Evolutionary conservation across 2,797 vertebrate species (phyloP).

Genomic region (Lepilemur septentrionalis): DNA sequence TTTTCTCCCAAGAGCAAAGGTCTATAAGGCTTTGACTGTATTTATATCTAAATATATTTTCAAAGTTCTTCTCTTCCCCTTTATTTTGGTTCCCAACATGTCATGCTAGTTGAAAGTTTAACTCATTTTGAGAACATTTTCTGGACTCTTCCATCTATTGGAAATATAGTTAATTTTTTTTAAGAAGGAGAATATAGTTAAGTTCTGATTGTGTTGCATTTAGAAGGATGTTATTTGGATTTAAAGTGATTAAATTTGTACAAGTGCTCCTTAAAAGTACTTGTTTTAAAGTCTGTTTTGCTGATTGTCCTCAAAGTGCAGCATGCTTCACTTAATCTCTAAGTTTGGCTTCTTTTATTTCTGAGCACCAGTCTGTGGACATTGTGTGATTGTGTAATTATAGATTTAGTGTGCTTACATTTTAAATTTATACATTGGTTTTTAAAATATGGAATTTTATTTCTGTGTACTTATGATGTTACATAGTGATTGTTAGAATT

Average conservation of each 20-base stretch:
- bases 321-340: neutral
- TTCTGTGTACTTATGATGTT: neutral
- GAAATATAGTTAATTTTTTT: slow-evolving; percentile 17
- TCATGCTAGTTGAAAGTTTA: slow-evolving; percentile 43
- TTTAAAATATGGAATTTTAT: slow-evolving; percentile 50
- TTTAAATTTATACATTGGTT: slow-evolving; percentile 34
- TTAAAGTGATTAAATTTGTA: slow-evolving; percentile 22
- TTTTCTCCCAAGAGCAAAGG: slow-evolving; percentile 1
- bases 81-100: slow-evolving; percentile 29
- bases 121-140: slow-evolving; percentile 61
- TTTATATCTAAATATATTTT: slow-evolving; percentile 39
- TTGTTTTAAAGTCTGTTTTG: slow-evolving; percentile 44
- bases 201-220: slow-evolving; percentile 28
- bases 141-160: slow-evolving; percentile 3
- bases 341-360: slow-evolving; percentile 52
- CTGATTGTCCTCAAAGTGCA: slow-evolving; percentile 36
- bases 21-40: slow-evolving; percentile 31
- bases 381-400: slow-evolving; percentile 19
- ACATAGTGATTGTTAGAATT: slow-evolving; percentile 43
- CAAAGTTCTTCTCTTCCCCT: slow-evolving; percentile 23
- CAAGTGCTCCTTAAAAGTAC: neutral
- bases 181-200: neutral
- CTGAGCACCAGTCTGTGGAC: slow-evolving; percentile 14
- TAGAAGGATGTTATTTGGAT: slow-evolving; percentile 20
- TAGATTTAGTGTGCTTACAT: slow-evolving; percentile 41